Evolutionary conservation across 2,797 vertebrate genomes (phyloP), one percentile per base, ranked within the genome.

Genomic region (Cirrhinus mrigala): DNA sequence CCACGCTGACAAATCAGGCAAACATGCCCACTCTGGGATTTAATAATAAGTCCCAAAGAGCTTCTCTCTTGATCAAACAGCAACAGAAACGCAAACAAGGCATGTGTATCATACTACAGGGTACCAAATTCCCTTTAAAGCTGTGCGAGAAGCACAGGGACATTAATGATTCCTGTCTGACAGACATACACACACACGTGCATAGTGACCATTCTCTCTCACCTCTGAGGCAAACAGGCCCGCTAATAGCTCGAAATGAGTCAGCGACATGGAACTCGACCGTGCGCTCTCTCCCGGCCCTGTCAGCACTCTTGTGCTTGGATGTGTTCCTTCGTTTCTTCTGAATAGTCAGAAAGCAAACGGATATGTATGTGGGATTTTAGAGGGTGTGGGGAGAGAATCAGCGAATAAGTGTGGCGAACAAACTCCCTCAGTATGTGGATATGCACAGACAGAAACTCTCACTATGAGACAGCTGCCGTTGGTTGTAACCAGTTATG

Each of bases 211-310:
- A 79, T 84, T 79, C 54, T 52, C 24, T 37, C 56, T 29, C 44
- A 70, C 52, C 75, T 54, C 33, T 22, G 74, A 46, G 77, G n/a
- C 52, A 79, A 27, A 56, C 74, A 82, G 79, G 27, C 22, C 64
- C 24, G 62, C 69, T 44, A 60, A 0, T 20, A 79, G 85, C 1
- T 52, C 46, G 16, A 44, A 68, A 60, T 81, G 85, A 76, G 79
- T 89, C 83, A 85, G 83, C 24, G 75, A 60, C n/a, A 54, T 74
- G 76, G 81, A 79, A 73, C 85, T 62, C 76, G 60, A 79, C 48
- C 22, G 76, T 29, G 8, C 12, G 15, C 50, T 16, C 54, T 15
- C n/a, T 68, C 44, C 56, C n/a, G 3, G 24, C 18, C 48, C 81
- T 46, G 70, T 54, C 74, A 70, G 79, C 79, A 58, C 79, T 74